A percentile compares a stretch with the other conserved stretches of the same genome.
Evolutionary conservation across 1,140 invertebrate species (phyloP).

Genomic region (Bombus picipes): DNA sequence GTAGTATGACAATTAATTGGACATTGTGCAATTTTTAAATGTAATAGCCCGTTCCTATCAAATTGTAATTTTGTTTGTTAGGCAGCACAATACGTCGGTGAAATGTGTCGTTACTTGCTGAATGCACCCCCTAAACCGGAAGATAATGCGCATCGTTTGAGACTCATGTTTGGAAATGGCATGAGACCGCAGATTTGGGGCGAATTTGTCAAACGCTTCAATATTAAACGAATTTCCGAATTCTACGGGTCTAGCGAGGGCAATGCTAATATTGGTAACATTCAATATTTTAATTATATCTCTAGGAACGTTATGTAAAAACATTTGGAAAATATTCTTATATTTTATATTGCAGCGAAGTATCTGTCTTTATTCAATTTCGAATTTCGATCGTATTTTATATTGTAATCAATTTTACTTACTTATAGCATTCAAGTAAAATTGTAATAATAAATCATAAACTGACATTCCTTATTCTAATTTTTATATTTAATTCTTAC

Average conservation of each 20-base stretch:
- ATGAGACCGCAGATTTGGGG: conserved; percentile 81
- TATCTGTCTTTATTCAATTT: no score
- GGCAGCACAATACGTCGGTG: conserved; percentile 91
- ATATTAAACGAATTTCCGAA: conserved; percentile 86
- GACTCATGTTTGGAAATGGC: conserved; percentile 82
- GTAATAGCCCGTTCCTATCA: neutral
- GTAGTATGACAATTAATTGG: no score
- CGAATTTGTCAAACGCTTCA: conserved; percentile 85
- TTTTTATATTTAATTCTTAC: neutral
- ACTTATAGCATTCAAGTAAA: no score
- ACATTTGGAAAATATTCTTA: no score
- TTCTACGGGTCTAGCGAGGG: conserved; percentile 91
- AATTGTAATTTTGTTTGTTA: conserved; percentile 71
- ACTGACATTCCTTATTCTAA: neutral
- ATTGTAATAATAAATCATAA: no score
- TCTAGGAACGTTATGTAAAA: neutral
- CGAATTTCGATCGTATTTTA: no score
- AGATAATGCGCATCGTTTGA: conserved; percentile 78
- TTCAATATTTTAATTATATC: neutral
- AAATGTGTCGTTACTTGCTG: conserved; percentile 91
- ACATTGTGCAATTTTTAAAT: neutral
- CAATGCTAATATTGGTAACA: conserved; percentile 87
- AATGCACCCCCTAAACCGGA: conserved; percentile 84
- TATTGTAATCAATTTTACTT: no score
- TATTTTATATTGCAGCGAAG: no score